Evolutionary conservation across 1,140 invertebrate genomes (phyloP), one percentile per base, ranked within the genome.

Genomic region (Drosophila malerkotliana): DNA sequence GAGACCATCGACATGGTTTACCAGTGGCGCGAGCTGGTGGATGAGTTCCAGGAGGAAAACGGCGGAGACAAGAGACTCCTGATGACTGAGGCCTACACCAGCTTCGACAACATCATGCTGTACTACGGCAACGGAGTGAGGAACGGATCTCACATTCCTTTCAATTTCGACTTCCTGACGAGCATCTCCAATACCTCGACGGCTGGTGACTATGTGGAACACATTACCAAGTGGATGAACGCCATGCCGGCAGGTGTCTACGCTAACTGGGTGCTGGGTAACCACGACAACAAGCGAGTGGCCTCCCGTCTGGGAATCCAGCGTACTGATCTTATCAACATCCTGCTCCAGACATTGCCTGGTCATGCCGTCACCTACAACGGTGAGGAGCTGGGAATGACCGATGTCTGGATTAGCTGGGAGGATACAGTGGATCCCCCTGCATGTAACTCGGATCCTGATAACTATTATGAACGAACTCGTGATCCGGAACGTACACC

Each of bases 311-410:
- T 95, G 66, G 95, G 95, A 2, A 62, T 91, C 0, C 93, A 94
- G 41, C 92, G 95, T 69, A 94, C 95, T 0, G 96, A 96, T 91
- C 92, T 93, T n/a, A 91, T 95, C 6, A 93, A 95, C 59, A 95
- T 95, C 84, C 76, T 96, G 21, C 92, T 93, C 4, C 91, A 94
- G 60, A 90, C 95, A 0, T 79, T 96, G 41, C 94, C 95, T 0
- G 96, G 96, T 0, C 93, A 95, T 12, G 93, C 94, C 0, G 92
- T 96, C 12, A 93, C 94, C 34, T 96, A 96, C 89, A 94, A 96
- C 83, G 96, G 96, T 9, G 96, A 97, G 91, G 97, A 97, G 91
- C 93, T 97, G 15, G 96, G 95, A 0, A 97, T 97, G 95, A 92
- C 93, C 8, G 94, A 97, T 90, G 94, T 93, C 0, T 79, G 61